Conservation (phyloP, 2,113 vertebrate genomes). For the Gallinago paraguaiae region DNA sequence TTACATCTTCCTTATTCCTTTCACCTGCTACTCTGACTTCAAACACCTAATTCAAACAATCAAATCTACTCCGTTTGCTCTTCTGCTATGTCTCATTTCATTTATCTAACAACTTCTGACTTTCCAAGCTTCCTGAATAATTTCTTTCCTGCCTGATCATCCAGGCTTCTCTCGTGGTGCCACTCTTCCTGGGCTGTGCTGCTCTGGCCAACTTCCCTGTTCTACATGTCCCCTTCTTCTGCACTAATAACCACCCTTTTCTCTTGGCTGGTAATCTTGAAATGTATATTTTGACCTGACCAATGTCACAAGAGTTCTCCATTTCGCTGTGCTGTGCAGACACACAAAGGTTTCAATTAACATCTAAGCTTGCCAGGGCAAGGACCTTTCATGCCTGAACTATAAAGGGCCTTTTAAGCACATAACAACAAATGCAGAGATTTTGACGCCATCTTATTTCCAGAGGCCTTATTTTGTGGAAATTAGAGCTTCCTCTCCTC, state of each 20-base stretch:
- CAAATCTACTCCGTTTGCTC: neutral
- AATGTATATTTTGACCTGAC: neutral
- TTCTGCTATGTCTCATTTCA: neutral
- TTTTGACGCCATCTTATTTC: conserved; percentile 18
- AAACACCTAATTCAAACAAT: neutral
- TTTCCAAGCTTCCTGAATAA: neutral
- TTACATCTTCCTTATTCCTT: neutral
- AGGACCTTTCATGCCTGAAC: conserved; percentile 4
- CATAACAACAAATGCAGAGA: neutral
- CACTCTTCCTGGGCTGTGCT: neutral
- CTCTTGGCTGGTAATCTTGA: neutral
- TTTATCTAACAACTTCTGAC: neutral
- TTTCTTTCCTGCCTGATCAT: neutral
- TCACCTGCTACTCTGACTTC: neutral
- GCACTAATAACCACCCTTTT: neutral
- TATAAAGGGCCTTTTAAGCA: neutral
- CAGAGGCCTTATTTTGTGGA: conserved; percentile 3
- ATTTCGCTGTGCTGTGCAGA: neutral
- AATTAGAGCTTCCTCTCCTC: conserved; percentile 7
- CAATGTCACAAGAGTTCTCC: neutral
- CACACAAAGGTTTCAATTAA: neutral
- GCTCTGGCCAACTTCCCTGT: fast-evolving
- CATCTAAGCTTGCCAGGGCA: neutral
- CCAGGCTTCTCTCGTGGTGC: neutral
- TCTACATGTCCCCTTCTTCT: neutral